A percentile compares a stretch with the other conserved stretches of the same genome.
Conservation (phyloP, 2,888 invertebrate species). For the Lagria hirta region DNA sequence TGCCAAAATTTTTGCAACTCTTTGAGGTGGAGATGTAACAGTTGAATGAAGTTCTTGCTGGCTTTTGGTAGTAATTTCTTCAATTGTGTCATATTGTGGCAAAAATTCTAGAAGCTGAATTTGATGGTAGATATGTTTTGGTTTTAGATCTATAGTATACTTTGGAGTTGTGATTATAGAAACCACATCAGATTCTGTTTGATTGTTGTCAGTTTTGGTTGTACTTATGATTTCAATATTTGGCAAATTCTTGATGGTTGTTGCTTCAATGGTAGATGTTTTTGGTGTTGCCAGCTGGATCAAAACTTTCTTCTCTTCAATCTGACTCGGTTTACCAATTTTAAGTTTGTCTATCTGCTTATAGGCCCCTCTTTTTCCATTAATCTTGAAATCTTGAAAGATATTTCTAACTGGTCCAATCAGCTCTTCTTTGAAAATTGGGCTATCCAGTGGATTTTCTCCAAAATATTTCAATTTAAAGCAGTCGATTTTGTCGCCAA, state of each 20-base stretch:
- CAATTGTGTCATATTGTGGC: constrained; percentile 19
- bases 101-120: constrained; percentile 40
- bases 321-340: not conserved
- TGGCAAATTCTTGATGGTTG: not conserved
- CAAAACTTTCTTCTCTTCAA: not conserved
- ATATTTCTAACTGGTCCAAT: constrained; percentile 56
- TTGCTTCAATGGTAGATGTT: too few relatives aligned
- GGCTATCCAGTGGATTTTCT: constrained; percentile 72
- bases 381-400: too few relatives aligned
- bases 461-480: constrained; percentile 75
- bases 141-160: constrained; percentile 41
- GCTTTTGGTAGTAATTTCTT: constrained; percentile 1
- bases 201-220: constrained; percentile 8
- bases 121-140: constrained; percentile 47
- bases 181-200: constrained; percentile 14
- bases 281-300: too few relatives aligned
- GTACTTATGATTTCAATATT: constrained; percentile 19
- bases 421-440: constrained; percentile 65
- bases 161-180: constrained; percentile 43
- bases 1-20: too few relatives aligned
- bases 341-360: constrained; percentile 1
- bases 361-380: too few relatives aligned
- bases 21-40: not conserved
- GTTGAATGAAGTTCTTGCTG: constrained; percentile 8
- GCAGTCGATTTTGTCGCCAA: constrained; percentile 76